phyloP scores from a whole-genome alignment of 2,113 vertebrate species.

The Pipa parva region DNA sequence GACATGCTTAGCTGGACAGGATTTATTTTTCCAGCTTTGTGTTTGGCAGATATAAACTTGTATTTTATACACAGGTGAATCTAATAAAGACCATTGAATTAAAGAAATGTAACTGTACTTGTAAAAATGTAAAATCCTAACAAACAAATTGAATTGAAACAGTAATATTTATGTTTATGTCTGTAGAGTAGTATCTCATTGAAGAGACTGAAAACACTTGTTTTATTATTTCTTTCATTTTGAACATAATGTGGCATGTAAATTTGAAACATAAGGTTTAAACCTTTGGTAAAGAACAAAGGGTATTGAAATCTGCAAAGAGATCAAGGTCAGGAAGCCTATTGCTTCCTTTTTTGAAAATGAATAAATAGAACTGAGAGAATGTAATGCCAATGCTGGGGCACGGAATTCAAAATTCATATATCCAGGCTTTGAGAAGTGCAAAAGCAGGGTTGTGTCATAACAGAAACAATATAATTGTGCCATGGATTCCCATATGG shows the following conservation, averaged over 20 bases:
- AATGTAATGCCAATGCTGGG: slow-evolving; percentile 71
- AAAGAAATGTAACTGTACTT: no score
- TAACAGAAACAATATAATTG: slow-evolving; percentile 72
- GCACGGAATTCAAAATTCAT: slow-evolving; percentile 71
- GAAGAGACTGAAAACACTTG: no score
- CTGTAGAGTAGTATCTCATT: no score
- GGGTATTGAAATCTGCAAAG: slow-evolving; percentile 64
- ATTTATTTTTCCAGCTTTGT: no score
- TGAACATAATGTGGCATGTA: slow-evolving; percentile 49
- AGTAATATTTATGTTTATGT: no score
- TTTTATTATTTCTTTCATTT: slow-evolving; percentile 47
- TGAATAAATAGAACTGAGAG: slow-evolving; percentile 50
- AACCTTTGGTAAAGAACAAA: slow-evolving; percentile 55
- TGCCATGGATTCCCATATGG: slow-evolving; percentile 74
- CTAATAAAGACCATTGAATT: no score
- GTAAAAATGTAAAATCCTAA: no score
- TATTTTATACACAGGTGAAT: no score
- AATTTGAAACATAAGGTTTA: slow-evolving; percentile 59
- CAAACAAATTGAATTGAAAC: no score
- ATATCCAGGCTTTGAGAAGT: slow-evolving; percentile 65
- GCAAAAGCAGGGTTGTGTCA: slow-evolving; percentile 70
- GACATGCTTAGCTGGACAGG: no score
- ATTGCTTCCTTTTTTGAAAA: slow-evolving; percentile 57
- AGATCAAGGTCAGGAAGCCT: slow-evolving; percentile 63
- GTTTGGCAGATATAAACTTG: no score